Conservation (phyloP, 2,797 vertebrate genomes). For the Pelodytes ibericus region DNA sequence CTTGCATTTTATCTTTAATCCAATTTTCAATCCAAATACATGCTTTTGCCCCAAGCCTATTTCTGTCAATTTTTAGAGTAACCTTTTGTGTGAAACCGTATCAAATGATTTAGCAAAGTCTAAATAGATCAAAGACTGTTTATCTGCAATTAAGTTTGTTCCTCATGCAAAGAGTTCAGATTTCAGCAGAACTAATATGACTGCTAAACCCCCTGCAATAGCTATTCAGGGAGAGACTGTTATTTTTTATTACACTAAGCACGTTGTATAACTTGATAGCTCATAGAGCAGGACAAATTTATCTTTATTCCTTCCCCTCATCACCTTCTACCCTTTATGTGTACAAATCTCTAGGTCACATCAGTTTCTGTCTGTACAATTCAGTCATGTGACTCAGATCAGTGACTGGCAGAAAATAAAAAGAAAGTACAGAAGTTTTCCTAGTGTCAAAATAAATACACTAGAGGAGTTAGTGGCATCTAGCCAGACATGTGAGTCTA, state of each 20-base stretch:
- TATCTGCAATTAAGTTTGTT: neutral
- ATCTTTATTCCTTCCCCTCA: slow-evolving; percentile 14
- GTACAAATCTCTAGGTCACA: neutral
- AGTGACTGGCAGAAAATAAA: slow-evolving; percentile 9
- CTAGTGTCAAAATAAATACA: too few species aligned
- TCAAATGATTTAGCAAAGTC: too few species aligned
- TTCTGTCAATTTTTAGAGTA: too few species aligned
- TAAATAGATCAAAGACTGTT: neutral
- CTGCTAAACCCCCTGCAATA: neutral
- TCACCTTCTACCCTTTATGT: slow-evolving; percentile 20
- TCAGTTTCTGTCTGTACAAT: neutral
- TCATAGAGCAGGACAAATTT: slow-evolving; percentile 5
- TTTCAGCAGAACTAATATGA: neutral
- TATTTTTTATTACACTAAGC: neutral
- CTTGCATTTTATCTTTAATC: too few species aligned
- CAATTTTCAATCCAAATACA: too few species aligned
- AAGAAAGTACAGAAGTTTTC: neutral
- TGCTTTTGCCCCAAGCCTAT: too few species aligned
- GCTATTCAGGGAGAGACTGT: too few species aligned
- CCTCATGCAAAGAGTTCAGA: neutral
- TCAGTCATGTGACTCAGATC: neutral
- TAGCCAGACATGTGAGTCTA: too few species aligned
- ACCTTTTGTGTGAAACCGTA: too few species aligned
- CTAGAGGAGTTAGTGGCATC: too few species aligned
- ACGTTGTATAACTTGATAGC: neutral